phyloP scores from a whole-genome alignment of 2,113 vertebrate species.

The Rhodinocichla rosea region DNA sequence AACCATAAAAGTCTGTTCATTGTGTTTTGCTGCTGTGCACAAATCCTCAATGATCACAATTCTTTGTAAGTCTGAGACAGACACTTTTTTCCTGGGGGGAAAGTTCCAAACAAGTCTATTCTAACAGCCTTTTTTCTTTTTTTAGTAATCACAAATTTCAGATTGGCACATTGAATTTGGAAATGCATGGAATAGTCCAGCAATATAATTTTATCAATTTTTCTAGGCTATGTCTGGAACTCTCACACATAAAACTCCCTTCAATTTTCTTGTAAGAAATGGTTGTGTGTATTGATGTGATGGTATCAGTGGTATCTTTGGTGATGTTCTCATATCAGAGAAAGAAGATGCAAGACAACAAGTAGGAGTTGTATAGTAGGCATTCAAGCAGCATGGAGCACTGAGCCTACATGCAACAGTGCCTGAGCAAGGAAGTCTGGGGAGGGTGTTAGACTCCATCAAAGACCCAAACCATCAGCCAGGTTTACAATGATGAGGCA shows the following conservation, averaged over 20 bases:
- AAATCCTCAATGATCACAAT: not conserved
- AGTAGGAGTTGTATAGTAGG: not conserved
- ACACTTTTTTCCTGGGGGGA: not conserved
- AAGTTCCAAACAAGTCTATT: not conserved
- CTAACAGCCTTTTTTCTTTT: not conserved
- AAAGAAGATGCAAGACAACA: not conserved
- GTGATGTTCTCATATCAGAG: not conserved
- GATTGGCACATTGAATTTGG: not conserved
- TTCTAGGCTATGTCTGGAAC: not conserved
- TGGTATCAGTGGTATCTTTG: not conserved
- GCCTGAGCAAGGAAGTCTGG: not conserved
- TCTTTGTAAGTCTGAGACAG: not conserved
- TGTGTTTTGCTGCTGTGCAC: not conserved
- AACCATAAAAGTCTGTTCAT: not conserved
- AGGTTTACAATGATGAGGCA: not conserved
- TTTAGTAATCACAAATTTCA: not conserved
- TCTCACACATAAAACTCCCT: not conserved
- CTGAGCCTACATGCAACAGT: not conserved
- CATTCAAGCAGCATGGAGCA: not conserved
- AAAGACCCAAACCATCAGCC: not conserved
- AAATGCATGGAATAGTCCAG: not conserved
- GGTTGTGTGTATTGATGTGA: not conserved
- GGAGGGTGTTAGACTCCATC: not conserved
- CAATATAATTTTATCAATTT: not conserved
- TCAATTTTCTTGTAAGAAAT: not conserved